Evolutionary conservation across 2,113 vertebrate genomes (phyloP).

Genomic region (Mustela nigripes): DNA sequence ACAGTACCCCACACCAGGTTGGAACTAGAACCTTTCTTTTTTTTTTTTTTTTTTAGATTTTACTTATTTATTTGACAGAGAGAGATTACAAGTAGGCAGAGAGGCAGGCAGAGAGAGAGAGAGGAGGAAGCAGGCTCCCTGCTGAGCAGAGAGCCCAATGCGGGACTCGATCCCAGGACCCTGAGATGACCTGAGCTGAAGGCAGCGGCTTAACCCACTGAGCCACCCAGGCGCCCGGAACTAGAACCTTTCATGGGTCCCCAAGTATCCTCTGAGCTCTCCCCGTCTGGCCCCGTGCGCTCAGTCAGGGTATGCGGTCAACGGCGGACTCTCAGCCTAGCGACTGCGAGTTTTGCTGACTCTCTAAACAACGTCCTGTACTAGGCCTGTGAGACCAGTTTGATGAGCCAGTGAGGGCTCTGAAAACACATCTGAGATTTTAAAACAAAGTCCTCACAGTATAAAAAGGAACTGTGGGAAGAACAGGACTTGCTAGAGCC

Average conservation of each 20-base stretch:
- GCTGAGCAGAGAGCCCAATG: too few species aligned
- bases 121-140: too few species aligned
- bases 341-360: background rate
- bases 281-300: background rate
- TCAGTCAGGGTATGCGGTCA: background rate
- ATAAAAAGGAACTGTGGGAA: background rate
- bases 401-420: background rate
- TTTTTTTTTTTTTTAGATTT: too few species aligned
- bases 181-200: too few species aligned
- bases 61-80: too few species aligned
- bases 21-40: background rate
- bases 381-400: background rate
- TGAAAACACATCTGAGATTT: background rate
- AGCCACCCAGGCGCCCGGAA: too few species aligned
- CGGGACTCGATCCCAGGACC: too few species aligned
- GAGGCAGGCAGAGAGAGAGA: too few species aligned
- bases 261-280: background rate
- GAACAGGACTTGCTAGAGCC: background rate
- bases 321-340: background rate
- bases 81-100: too few species aligned
- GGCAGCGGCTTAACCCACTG: too few species aligned
- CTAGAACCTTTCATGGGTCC: background rate
- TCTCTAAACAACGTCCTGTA: background rate
- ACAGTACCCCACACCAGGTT: background rate
- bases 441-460: background rate